Evolutionary conservation across 2,797 vertebrate species (phyloP).

Genomic region (Ptychadena robeensis): DNA sequence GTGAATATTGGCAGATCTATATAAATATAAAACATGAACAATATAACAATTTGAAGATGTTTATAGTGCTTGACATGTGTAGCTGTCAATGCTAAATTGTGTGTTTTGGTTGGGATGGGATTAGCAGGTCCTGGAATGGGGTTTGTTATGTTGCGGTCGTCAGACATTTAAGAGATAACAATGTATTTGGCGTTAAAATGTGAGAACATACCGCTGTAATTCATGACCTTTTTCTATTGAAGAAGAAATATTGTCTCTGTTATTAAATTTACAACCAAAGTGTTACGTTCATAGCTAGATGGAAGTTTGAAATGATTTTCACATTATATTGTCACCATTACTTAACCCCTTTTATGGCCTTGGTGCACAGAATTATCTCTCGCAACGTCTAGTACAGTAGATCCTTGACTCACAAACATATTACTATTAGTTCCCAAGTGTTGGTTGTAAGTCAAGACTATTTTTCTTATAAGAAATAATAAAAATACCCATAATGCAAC

Average conservation of each 20-base stretch:
- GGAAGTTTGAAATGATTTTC: too few relatives aligned
- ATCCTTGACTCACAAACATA: too few relatives aligned
- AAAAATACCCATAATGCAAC: too few relatives aligned
- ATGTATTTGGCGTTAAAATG: conserved; percentile 24
- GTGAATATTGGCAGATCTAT: background rate
- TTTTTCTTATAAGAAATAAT: too few relatives aligned
- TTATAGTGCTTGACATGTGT: conserved; percentile 41
- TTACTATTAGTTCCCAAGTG: too few relatives aligned
- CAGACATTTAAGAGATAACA: conserved; percentile 20
- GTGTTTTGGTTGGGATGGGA: conserved; percentile 24
- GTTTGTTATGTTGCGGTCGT: conserved; percentile 16
- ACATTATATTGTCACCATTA: too few relatives aligned
- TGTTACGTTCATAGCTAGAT: too few relatives aligned
- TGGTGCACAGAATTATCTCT: too few relatives aligned
- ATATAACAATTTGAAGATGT: conserved; percentile 3
- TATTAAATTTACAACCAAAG: too few relatives aligned
- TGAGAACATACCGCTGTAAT: conserved; percentile 14
- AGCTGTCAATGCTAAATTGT: conserved; percentile 3
- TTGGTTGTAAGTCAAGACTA: too few relatives aligned
- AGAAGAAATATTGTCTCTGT: background rate
- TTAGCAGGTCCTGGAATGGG: conserved; percentile 18
- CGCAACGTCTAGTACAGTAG: too few relatives aligned
- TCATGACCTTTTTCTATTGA: conserved; percentile 5
- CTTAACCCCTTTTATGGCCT: too few relatives aligned
- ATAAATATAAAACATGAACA: conserved; percentile 5